These are phyloP conservation scores for Odontothrips loti DNA, from an alignment of 2,888 invertebrate species.

Conservation along the genomic window DNA sequence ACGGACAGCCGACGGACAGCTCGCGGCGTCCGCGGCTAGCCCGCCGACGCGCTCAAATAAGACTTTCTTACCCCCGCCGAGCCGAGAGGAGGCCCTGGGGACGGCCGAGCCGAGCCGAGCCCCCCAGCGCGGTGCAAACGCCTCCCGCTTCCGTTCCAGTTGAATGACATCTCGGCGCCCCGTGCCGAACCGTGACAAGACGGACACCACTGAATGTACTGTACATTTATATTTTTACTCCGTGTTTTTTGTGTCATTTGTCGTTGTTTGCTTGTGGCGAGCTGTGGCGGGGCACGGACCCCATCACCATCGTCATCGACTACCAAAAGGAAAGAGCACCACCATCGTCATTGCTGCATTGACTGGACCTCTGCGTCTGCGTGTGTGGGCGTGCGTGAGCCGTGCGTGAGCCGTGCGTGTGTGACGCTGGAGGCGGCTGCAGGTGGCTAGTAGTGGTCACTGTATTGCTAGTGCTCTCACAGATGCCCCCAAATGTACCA, in stretches of 20 bases:
- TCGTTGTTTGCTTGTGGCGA: background rate
- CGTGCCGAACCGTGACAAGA: background rate
- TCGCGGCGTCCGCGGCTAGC: constrained; percentile 34
- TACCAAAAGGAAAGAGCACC: too few species aligned
- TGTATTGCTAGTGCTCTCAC: too few species aligned
- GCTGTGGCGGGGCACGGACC: background rate
- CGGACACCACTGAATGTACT: background rate
- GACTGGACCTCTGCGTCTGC: background rate
- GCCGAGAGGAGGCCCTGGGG: background rate
- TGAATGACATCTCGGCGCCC: too few species aligned
- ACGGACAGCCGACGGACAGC: background rate
- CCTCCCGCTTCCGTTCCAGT: too few species aligned
- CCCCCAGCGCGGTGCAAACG: too few species aligned
- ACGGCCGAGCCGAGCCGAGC: background rate
- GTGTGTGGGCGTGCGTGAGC: background rate
- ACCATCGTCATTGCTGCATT: too few species aligned
- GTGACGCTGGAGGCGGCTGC: too few species aligned
- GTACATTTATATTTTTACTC: constrained; percentile 17
- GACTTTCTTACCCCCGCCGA: background rate
- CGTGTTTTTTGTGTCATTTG: background rate
- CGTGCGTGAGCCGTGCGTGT: too few species aligned
- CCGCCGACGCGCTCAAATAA: constrained; percentile 15
- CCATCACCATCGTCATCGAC: too few species aligned
- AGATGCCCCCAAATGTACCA: background rate
- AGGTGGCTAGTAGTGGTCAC: too few species aligned